Evolutionary conservation across 2,797 vertebrate species (phyloP), one percentile per base, ranked within the genome.

Genomic region (Aphelocoma californica): DNA sequence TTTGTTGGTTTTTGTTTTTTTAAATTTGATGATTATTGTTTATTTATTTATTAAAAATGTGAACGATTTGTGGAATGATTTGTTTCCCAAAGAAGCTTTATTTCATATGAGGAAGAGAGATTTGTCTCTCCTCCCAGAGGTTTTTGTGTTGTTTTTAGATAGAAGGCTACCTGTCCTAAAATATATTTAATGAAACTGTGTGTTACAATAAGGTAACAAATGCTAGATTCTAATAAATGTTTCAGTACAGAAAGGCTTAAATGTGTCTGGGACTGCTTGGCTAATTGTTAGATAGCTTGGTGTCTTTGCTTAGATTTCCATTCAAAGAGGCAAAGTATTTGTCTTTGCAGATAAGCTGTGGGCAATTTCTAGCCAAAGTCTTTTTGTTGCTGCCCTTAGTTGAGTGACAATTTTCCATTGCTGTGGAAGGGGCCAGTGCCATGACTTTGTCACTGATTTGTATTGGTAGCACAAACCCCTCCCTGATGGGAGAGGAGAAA

Each of bases 251-350:
- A 53, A 70, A 83, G 75, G 14, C 21, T 38, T 75, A 56, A 72
- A 48, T 0, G 0, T 77, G 21, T 42, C 66, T 96, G 40, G 29
- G 45, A 64, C 47, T 70, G 29, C 50, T 62, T 90, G 57, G 40
- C 18, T 92, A 40, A 66, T 40, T 53, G 40, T 90, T 86, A 70
- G 21, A 32, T 75, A 44, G 11, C 32, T 57, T 81, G 51, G 24
- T 88, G 38, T 81, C 48, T 90, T 83, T 86, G 20, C 44, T 88
- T 62, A 57, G 34, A 29, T n/a, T 72, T 36, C 50, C 12, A 40
- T 80, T 86, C 38, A 48, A 81, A 81, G 82, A 88, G 44, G 44
- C 12, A 28, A 88, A 66, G 51, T 56, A 45, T 78, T 86, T 90
- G 15, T 83, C 48, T 81, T 81, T 81, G 48, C 36, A 75, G 72